Percentiles rank a stretch among this genome's conserved stretches.
These are phyloP conservation scores for Neotoxoptera formosana DNA, from an alignment of 1,140 invertebrate genomes.

Conservation along the genomic window DNA sequence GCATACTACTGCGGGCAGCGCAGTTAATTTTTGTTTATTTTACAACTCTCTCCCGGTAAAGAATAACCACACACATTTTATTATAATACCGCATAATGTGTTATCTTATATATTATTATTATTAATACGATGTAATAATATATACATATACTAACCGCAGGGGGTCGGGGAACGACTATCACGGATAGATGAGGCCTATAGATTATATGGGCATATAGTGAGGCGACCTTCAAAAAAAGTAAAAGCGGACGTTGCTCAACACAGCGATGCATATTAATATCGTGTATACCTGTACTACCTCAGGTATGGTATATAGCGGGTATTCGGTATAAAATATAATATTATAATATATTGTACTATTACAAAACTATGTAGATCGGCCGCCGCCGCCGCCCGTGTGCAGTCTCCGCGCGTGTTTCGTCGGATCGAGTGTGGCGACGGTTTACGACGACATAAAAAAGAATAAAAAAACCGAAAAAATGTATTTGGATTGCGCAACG, in stretches of 20 bases:
- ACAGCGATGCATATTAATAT: background rate
- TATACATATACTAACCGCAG: background rate
- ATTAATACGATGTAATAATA: constrained; percentile 11
- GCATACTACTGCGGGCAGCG: background rate
- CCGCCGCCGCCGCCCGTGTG: background rate
- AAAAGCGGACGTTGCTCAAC: background rate
- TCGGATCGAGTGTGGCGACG: background rate
- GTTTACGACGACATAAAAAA: constrained; percentile 45
- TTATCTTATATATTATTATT: background rate
- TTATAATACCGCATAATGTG: background rate
- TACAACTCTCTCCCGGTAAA: background rate
- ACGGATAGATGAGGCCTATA: background rate
- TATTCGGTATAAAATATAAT: background rate
- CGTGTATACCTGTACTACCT: background rate
- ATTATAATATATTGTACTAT: background rate
- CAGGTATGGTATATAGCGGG: background rate
- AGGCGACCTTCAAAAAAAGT: background rate
- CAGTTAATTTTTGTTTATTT: constrained; percentile 14
- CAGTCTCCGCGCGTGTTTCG: background rate
- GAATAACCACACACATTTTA: background rate
- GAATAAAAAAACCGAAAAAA: background rate
- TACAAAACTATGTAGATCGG: background rate
- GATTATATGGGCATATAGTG: background rate
- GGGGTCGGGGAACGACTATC: background rate
- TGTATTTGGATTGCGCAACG: constrained; percentile 29